phyloP scores from a whole-genome alignment of 1,140 invertebrate species.

The Diachasma alloeum region DNA sequence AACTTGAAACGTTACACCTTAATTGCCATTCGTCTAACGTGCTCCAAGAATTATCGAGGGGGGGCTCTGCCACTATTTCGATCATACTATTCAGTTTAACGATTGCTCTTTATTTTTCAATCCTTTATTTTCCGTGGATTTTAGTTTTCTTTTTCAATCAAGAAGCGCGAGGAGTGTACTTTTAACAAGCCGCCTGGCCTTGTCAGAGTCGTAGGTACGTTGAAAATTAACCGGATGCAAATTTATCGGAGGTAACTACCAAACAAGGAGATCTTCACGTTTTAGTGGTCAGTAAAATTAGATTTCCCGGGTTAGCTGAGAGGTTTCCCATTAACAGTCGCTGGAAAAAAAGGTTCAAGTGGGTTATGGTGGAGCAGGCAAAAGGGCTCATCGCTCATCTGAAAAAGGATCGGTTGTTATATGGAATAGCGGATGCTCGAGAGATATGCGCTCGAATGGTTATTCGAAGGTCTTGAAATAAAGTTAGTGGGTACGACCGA shows the following conservation, averaged over 20 bases:
- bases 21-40: slow-evolving; percentile 53
- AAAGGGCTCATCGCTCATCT: background rate
- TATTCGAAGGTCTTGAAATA: background rate
- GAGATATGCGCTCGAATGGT: slow-evolving; percentile 21
- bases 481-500: background rate
- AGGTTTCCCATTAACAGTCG: background rate
- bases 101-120: background rate
- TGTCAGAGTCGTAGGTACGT: background rate
- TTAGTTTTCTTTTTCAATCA: background rate
- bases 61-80: slow-evolving; percentile 18
- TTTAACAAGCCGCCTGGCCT: background rate
- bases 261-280: background rate
- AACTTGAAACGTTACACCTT: slow-evolving; percentile 59
- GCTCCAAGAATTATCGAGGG: slow-evolving; percentile 56
- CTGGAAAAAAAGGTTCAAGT: background rate
- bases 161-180: background rate
- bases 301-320: background rate
- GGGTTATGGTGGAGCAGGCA: background rate
- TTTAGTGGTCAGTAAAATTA: background rate
- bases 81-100: slow-evolving; percentile 4
- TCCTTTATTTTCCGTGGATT: background rate
- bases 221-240: slow-evolving; percentile 6
- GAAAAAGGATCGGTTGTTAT: background rate
- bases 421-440: background rate
- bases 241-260: background rate